Base-by-base conservation (phyloP, 92 coral and sea anemone genomes). In the Phenganax marumi region DNA sequence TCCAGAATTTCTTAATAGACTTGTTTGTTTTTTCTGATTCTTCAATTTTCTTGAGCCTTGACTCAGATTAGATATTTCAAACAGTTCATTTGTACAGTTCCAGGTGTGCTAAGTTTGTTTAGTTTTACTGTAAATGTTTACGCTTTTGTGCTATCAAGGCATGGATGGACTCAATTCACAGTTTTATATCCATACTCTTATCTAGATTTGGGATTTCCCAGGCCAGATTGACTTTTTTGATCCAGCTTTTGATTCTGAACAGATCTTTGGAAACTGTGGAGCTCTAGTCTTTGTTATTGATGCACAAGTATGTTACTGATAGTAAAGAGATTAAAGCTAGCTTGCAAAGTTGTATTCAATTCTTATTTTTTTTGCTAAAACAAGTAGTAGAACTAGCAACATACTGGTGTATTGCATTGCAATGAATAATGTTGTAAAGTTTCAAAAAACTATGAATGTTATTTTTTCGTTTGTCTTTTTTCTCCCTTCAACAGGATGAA, bases 21-120 rank as follows among this genome's bases (percentile, higher is more conserved):
- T 12, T 23, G 3, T 22, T 76, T 12, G 22, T 10, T 62, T 68
- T 17, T 57, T 8, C 8, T 23, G 48, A 23, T 61, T 12, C 3
- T 55, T 24, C n/a, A 8, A 25, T 24, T 10, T 25, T 26, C 7
- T 22, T n/a, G 10, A 0, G 26, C 82, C 92, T 84, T 85, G 56
- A 89, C 87, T 33, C 66, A 21, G 1, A 0, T 25, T 50, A 95
- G 98, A 95, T 85, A 95, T 95, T 71, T 95, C 98, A 82, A 95
- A 95, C 89, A 95, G 98, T 76, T 95, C 98, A 33, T 95, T 95
- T 92, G 98, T 95, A 10, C 98, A 95, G 97, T 95, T 95, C 85
- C 98, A 95, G 96, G 98, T 95, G 63, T 81, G 89, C 24, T 46
- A 10, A 63, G n/a, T n/a, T 19, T 13, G 9, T 75, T 11, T 60